Conservation (phyloP, 2,797 vertebrate genomes). For the Enteromius anoplus region DNA sequence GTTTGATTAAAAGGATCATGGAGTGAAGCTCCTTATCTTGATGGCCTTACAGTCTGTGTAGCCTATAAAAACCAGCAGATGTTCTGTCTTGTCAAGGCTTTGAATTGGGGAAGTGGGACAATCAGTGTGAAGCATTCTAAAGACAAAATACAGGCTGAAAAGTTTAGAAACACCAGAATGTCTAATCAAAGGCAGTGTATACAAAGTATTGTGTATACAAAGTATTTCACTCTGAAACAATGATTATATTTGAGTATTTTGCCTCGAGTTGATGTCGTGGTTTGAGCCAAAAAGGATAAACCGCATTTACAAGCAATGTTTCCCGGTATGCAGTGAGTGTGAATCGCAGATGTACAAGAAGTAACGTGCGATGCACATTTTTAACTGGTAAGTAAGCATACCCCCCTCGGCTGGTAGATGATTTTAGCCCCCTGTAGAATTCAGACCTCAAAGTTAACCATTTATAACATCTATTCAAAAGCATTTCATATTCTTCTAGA, state of each 20-base stretch:
- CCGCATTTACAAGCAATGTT: conserved; percentile 75
- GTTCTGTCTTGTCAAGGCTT: conserved; percentile 16
- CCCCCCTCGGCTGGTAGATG: too few species aligned
- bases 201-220: too few species aligned
- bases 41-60: conserved; percentile 13
- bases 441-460: not conserved
- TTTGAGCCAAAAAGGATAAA: conserved; percentile 60
- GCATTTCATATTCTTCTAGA: not conserved
- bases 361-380: conserved; percentile 38
- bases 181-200: not conserved
- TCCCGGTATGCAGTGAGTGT: conserved; percentile 63
- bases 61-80: conserved; percentile 34
- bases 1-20: conserved; percentile 15
- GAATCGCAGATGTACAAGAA: conserved; percentile 71
- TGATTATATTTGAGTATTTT: not conserved
- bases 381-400: not conserved
- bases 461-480: not conserved
- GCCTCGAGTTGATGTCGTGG: not conserved
- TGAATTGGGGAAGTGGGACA: conserved; percentile 40
- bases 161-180: conserved; percentile 7
- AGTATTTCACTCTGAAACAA: not conserved
- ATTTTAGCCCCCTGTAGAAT: not conserved
- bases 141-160: not conserved
- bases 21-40: conserved; percentile 2
- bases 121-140: conserved; percentile 3